phyloP scores from a whole-genome alignment of 1,140 invertebrate species.

The Holotrichia oblita region DNA sequence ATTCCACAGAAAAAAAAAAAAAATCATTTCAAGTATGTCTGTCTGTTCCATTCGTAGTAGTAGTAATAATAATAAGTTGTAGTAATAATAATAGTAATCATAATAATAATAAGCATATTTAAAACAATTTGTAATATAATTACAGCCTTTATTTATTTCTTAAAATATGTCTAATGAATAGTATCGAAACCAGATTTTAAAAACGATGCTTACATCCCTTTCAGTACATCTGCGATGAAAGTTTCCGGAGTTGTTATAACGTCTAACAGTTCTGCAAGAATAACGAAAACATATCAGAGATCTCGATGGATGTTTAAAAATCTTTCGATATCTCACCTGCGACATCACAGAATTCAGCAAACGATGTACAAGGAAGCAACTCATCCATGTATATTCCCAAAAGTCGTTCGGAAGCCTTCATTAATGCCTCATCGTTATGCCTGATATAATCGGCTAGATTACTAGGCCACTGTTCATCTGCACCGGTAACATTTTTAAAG shows the following conservation, averaged over 20 bases:
- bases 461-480: slow-evolving; percentile 86
- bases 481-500: slow-evolving; percentile 79
- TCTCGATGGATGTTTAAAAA: too few relatives aligned
- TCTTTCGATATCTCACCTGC: slow-evolving; percentile 65
- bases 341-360: slow-evolving; percentile 92
- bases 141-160: slow-evolving; percentile 43
- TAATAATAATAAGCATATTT: slow-evolving; percentile 40
- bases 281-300: background rate
- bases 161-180: slow-evolving; percentile 40
- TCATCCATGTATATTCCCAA: slow-evolving; percentile 87
- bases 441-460: slow-evolving; percentile 92
- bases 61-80: slow-evolving; percentile 12
- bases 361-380: slow-evolving; percentile 87
- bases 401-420: slow-evolving; percentile 87
- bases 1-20: slow-evolving; percentile 26
- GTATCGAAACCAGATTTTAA: slow-evolving; percentile 35
- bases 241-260: slow-evolving; percentile 69
- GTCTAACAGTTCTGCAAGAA: slow-evolving; percentile 67
- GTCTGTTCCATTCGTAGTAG: background rate
- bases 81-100: slow-evolving; percentile 15
- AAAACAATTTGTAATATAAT: slow-evolving; percentile 41
- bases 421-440: slow-evolving; percentile 89
- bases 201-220: slow-evolving; percentile 54
- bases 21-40: background rate
- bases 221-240: slow-evolving; percentile 67